A percentile compares a stretch with the other conserved stretches of the same genome.
These are phyloP conservation scores for Peromyscus polionotus DNA, from an alignment of 2,113 vertebrate genomes.

Conservation along the genomic window DNA sequence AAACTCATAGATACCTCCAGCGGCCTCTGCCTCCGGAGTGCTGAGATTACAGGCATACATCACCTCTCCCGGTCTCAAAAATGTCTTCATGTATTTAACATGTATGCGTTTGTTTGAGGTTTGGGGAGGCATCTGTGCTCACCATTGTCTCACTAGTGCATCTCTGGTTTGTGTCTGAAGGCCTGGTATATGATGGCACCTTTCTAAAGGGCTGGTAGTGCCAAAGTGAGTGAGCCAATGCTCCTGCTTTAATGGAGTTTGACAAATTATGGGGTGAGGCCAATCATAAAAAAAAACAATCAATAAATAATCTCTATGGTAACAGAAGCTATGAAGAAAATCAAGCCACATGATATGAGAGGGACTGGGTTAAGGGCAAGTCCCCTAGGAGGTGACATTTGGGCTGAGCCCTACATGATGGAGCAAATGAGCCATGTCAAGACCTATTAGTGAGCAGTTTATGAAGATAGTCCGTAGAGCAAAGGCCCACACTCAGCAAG, in stretches of 20 bases:
- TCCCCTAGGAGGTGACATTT: not conserved
- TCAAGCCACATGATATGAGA: not conserved
- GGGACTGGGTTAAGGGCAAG: not conserved
- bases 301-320: constrained; percentile 52
- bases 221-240: not conserved
- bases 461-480: not conserved
- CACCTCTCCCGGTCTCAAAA: not conserved
- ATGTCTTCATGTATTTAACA: not conserved
- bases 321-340: not conserved
- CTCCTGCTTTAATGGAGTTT: constrained; percentile 11
- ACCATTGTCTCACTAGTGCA: too few species aligned
- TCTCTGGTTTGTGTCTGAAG: not conserved
- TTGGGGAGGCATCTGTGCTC: not conserved
- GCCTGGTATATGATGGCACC: not conserved
- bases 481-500: not conserved
- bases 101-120: not conserved
- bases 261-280: not conserved
- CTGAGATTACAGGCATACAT: not conserved
- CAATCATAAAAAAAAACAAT: not conserved
- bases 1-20: not conserved
- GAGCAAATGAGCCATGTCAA: not conserved
- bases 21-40: not conserved
- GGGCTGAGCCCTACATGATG: not conserved
- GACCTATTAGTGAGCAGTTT: not conserved
- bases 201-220: not conserved